These are phyloP conservation scores for Coenobita brevimanus DNA, from an alignment of 1,140 invertebrate species.

Conservation along the genomic window DNA sequence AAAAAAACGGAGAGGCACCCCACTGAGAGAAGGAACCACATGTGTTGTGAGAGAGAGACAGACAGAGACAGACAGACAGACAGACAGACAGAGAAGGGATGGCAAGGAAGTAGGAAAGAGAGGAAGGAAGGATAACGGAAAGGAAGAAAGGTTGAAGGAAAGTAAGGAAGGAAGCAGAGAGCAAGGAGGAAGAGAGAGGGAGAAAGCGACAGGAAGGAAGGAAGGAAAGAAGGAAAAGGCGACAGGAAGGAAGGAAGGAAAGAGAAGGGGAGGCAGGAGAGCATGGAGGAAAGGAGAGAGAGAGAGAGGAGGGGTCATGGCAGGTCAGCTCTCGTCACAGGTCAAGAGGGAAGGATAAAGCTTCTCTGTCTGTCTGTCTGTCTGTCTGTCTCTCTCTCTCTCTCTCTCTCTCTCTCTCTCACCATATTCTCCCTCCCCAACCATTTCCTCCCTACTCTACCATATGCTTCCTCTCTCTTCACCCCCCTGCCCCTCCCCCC, in stretches of 20 bases:
- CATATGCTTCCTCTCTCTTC: too few species aligned
- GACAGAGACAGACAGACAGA: conserved; percentile 54
- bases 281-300: not conserved
- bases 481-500: not conserved
- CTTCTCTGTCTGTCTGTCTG: too few species aligned
- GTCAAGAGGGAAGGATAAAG: too few species aligned
- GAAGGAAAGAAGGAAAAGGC: not conserved
- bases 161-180: not conserved
- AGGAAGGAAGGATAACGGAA: conserved; percentile 70
- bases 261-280: not conserved
- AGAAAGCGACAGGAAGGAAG: not conserved
- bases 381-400: too few species aligned
- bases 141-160: not conserved
- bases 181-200: not conserved
- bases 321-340: not conserved
- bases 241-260: not conserved
- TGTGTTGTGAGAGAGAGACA: conserved; percentile 71
- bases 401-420: too few species aligned
- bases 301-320: not conserved
- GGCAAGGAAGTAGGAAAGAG: conserved; percentile 20
- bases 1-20: not conserved
- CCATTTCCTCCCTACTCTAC: not conserved
- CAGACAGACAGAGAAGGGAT: not conserved
- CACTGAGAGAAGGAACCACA: not conserved
- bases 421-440: not conserved